Evolutionary conservation across 2,113 vertebrate species (phyloP).

Genomic region (Syngnathoides biaculeatus): DNA sequence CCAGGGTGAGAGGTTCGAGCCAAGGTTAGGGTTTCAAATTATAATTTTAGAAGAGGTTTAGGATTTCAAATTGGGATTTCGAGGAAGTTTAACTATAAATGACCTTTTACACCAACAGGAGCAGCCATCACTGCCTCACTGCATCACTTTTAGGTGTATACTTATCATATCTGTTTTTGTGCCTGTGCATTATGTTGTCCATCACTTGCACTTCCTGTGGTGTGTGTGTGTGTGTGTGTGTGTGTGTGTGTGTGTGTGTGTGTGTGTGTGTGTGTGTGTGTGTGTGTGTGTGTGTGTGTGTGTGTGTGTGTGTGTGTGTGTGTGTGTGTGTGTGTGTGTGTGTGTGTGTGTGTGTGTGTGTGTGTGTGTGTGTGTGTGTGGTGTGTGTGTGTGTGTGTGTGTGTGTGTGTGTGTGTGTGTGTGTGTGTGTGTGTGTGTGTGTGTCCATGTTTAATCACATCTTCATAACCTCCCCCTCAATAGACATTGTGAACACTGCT

Average conservation of each 20-base stretch:
- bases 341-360: neutral
- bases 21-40: neutral
- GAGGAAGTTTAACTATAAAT: neutral
- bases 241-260: neutral
- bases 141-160: constrained; percentile 14
- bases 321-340: constrained; percentile 2
- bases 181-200: neutral
- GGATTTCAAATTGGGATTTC: neutral
- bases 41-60: neutral
- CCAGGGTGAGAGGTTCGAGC: neutral
- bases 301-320: neutral
- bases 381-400: constrained; percentile 1
- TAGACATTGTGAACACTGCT: constrained; percentile 97
- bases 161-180: neutral
- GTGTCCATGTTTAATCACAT: constrained; percentile 20
- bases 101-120: neutral
- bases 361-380: neutral
- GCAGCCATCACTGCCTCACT: neutral
- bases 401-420: neutral
- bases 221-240: neutral
- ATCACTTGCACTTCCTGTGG: neutral
- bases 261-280: neutral
- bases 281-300: constrained; percentile 4
- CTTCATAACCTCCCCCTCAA: constrained; percentile 45
- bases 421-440: too few species aligned